Evolutionary conservation across 2,113 vertebrate species (phyloP), one percentile per base, ranked within the genome.

Genomic region (Perognathus longimembris): DNA sequence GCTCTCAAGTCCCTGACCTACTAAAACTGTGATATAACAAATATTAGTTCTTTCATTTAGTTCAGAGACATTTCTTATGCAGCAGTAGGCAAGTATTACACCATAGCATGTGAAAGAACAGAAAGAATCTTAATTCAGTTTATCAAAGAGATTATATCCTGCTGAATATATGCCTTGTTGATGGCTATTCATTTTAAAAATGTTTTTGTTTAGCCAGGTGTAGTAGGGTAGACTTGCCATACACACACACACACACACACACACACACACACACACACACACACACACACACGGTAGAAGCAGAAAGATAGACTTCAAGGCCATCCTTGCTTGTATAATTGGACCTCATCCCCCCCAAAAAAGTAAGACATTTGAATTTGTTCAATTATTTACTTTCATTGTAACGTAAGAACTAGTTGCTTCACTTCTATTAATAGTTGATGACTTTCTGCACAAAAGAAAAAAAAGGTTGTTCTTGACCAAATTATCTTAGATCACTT

Each of bases 1-100:
- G 40, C 75, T 67, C 20, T 89, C 32, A 83, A 77, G 84, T 63
- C 14, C n/a, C 61, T 89, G 38, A 89, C 45, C 36, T 42, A 89
- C n/a, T n/a, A n/a, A n/a, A 89, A 89, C 32, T 61, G 7, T 30
- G 45, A 89, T 4, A 22, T 54, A 81, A 78, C 18, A 42, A 75
- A 50, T 59, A 42, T 83, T 87, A 80, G 66, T 70, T 84, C 20
- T 69, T 90, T 54, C 20, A 85, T 8, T 30, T 70, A 74, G 11
- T 82, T 89, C 77, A 11, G 30, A 14, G 26, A 26, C 80, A 50
- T 85, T 50, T 76, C 22, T 80, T 61, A 61, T 50, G 12, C 7
- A 80, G 36, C 11, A 84, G 50, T 5, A 80, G 26, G 28, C 66
- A 70, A 18, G 30, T 59, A 90, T 38, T 59, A 88, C 5, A 76